Base-by-base conservation (phyloP, 2,888 invertebrate genomes). In the Ichneumoninae sp. region DNA sequence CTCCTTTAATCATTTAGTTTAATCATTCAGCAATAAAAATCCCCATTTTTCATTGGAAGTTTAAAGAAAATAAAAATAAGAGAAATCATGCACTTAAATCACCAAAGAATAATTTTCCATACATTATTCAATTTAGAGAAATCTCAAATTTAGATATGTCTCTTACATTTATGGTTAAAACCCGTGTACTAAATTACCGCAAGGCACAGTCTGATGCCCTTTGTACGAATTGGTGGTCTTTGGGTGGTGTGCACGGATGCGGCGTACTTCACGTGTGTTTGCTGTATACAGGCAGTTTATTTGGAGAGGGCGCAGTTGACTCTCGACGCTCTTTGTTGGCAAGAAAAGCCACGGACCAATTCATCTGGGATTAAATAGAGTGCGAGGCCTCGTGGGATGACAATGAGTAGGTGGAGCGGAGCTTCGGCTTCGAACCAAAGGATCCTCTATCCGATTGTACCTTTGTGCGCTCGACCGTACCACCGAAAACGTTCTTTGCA, bases 271-370 rank as follows among this genome's bases (percentile, higher is more conserved):
- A 22, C 13, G 60, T 30, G 33, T 33, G 16, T 26, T 13, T 62
- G 62, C 16, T 16, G 16, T 62, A 33, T 62, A 16, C 62, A 62
- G 33, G 4, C 33, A 62, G 62, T 33, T 62, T 62, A 62, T 62
- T 62, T n/a, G 62, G 33, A n/a, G 33, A 62, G 33, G n/a, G 16
- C 22, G 13, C 33, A 16, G 33, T 33, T 80, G 65, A 76, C 54
- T 69, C 57, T 83, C 80, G 54, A 71, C 71, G 71, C 54, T 66
- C 80, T 83, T 83, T 80, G 83, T 83, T 76, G n/a, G 60, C 26
- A n/a, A 79, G 54, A 50, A 66, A 68, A 76, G 80, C 54, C 52
- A 44, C 57, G 13, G 60, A 50, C 71, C 60, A 60, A 80, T 80
- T 83, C 80, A 71, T 66, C 60, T 54, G 80, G 76, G 57, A 69